Evolutionary conservation across 2,113 vertebrate species (phyloP).

Genomic region (Sebastes schlegelii): DNA sequence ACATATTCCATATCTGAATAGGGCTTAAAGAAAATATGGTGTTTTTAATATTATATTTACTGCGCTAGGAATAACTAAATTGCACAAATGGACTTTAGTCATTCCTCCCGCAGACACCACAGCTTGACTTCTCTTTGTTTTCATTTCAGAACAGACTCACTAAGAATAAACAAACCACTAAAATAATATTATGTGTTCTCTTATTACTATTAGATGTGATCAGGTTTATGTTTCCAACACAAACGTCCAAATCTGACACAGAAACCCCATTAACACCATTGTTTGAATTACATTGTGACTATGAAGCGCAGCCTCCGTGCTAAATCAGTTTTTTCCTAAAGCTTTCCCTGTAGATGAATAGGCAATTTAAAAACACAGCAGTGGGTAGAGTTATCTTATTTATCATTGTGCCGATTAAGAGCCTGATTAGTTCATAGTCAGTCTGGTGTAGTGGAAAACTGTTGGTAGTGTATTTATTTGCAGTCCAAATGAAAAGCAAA

Average conservation of each 20-base stretch:
- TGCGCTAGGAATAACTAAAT: slow-evolving; percentile 18
- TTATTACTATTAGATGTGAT: slow-evolving; percentile 32
- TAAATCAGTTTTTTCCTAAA: slow-evolving; percentile 45
- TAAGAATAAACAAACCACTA: slow-evolving; percentile 14
- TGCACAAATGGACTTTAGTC: slow-evolving; percentile 8
- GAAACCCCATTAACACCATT: slow-evolving; percentile 37
- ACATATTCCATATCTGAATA: background rate
- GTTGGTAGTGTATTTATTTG: slow-evolving; percentile 61
- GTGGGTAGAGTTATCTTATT: slow-evolving; percentile 77
- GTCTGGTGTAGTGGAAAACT: slow-evolving; percentile 64
- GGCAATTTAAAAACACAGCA: slow-evolving; percentile 82
- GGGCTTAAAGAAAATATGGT: background rate
- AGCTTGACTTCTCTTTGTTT: slow-evolving; percentile 35
- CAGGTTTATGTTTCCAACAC: slow-evolving; percentile 28
- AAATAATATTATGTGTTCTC: background rate
- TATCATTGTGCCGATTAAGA: slow-evolving; percentile 75
- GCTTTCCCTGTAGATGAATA: slow-evolving; percentile 75
- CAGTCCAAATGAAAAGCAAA: slow-evolving; percentile 49
- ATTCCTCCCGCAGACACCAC: slow-evolving; percentile 24
- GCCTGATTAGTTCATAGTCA: slow-evolving; percentile 69
- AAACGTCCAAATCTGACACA: slow-evolving; percentile 44
- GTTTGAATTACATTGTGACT: slow-evolving; percentile 64
- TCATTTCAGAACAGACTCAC: background rate
- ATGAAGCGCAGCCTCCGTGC: slow-evolving; percentile 48
- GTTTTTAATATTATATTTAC: slow-evolving; percentile 18